phyloP scores from a whole-genome alignment of 2,113 vertebrate genomes.

The Cervus canadensis region DNA sequence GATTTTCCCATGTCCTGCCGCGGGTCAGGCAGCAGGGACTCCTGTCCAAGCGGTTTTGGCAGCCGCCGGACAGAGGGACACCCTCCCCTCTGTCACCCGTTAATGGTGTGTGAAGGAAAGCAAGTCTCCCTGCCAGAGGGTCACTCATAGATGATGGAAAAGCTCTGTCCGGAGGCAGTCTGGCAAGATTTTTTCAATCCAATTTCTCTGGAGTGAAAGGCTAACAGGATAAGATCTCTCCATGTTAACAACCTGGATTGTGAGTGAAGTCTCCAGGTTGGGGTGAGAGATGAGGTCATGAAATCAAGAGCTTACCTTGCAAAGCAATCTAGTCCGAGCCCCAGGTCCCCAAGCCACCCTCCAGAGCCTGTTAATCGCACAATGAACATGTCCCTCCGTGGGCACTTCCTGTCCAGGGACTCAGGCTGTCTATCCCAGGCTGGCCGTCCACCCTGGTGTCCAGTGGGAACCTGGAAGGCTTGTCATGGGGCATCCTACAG shows the following conservation, averaged over 20 bases:
- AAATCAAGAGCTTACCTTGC: constrained; percentile 51
- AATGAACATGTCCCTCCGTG: background rate
- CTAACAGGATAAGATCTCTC: constrained; percentile 66
- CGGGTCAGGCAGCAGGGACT: background rate
- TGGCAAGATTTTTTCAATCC: constrained; percentile 41
- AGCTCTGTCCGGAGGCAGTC: constrained; percentile 22
- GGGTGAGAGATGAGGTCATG: constrained; percentile 30
- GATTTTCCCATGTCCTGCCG: background rate
- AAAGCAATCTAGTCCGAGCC: constrained; percentile 36
- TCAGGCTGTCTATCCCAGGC: background rate
- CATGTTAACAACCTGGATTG: constrained; percentile 55
- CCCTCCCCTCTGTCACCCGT: background rate
- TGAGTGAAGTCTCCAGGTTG: constrained; percentile 33
- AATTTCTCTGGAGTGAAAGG: constrained; percentile 59
- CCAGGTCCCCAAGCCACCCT: background rate
- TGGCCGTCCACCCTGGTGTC: background rate
- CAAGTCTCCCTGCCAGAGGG: background rate
- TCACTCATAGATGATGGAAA: constrained; percentile 28
- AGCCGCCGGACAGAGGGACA: background rate
- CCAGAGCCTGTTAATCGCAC: background rate
- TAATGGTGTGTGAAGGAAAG: constrained; percentile 29
- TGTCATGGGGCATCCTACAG: background rate
- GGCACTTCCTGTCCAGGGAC: background rate
- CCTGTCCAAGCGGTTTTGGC: background rate
- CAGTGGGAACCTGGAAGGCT: background rate